These are phyloP conservation scores for Pempheris klunzingeri DNA, from an alignment of 2,797 vertebrate species.

Conservation along the genomic window DNA sequence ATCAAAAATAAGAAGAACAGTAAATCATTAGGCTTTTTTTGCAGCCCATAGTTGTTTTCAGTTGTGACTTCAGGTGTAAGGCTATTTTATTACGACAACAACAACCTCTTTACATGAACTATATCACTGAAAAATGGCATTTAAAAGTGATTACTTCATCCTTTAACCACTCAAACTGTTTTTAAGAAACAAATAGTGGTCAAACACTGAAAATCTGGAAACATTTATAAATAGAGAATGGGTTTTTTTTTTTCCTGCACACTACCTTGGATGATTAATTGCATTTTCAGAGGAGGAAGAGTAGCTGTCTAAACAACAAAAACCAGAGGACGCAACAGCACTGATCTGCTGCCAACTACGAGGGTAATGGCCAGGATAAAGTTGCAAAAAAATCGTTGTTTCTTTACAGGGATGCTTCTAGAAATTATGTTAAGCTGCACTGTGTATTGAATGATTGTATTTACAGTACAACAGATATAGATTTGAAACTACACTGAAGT, in stretches of 20 bases:
- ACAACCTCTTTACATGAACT: not conserved
- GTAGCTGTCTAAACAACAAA: constrained; percentile 63
- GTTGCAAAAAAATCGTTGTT: not conserved
- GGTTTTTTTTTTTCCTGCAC: not conserved
- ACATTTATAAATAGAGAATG: not conserved
- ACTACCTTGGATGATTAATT: constrained; percentile 8
- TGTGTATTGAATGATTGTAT: too few species aligned
- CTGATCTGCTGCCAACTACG: constrained; percentile 25
- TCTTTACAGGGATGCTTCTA: constrained; percentile 9
- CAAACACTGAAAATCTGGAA: not conserved
- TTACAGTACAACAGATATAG: not conserved
- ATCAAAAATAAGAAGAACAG: not conserved
- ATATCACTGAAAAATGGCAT: not conserved
- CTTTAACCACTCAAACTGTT: not conserved
- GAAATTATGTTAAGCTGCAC: constrained; percentile 1
- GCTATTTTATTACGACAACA: too few species aligned
- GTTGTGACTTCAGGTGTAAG: not conserved
- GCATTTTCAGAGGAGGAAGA: constrained; percentile 22
- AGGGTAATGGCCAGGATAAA: not conserved
- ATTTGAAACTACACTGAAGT: not conserved
- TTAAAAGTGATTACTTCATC: not conserved
- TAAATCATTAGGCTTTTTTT: constrained; percentile 5
- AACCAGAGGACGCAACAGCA: constrained; percentile 44
- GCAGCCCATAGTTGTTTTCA: not conserved
- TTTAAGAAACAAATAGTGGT: not conserved